Conservation (phyloP, 2,888 invertebrate species). For the Xiphydria camelus region DNA sequence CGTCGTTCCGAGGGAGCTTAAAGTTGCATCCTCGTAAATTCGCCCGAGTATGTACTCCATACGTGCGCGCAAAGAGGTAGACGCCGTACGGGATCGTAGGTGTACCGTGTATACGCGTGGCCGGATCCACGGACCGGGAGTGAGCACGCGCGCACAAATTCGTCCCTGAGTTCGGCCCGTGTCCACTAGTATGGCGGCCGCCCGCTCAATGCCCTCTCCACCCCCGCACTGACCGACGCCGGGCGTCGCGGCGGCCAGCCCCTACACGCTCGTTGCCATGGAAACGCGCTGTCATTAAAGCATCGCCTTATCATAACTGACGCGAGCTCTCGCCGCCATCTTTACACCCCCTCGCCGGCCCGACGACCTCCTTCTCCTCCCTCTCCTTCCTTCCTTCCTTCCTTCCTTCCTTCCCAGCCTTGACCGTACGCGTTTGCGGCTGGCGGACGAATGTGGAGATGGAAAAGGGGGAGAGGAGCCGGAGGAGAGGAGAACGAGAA, state of each 20-base stretch:
- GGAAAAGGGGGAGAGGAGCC: background rate
- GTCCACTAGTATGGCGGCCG: conserved; percentile 56
- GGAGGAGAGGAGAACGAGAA: too few species aligned
- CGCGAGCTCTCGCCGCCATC: conserved; percentile 54
- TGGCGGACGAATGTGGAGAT: background rate
- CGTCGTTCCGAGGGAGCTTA: too few species aligned
- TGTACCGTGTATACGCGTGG: background rate
- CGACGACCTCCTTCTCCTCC: background rate
- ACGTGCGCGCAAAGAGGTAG: background rate
- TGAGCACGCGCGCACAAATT: conserved; percentile 35
- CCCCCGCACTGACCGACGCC: conserved; percentile 52
- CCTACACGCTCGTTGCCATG: conserved; percentile 54
- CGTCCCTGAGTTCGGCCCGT: conserved; percentile 50
- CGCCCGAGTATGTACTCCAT: too few species aligned
- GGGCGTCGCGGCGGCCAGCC: conserved; percentile 54
- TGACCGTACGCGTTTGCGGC: background rate
- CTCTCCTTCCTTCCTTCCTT: background rate
- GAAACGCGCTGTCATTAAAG: conserved; percentile 57
- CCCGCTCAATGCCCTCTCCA: conserved; percentile 47
- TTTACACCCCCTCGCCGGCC: conserved; percentile 48
- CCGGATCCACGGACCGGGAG: conserved; percentile 9
- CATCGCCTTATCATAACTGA: conserved; percentile 59
- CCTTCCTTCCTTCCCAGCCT: background rate
- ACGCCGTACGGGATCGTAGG: too few species aligned
- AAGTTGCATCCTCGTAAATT: too few species aligned